Conservation (phyloP, 37 sponge, comb jelly and placozoan species). For the Theonella swinhoei region DNA sequence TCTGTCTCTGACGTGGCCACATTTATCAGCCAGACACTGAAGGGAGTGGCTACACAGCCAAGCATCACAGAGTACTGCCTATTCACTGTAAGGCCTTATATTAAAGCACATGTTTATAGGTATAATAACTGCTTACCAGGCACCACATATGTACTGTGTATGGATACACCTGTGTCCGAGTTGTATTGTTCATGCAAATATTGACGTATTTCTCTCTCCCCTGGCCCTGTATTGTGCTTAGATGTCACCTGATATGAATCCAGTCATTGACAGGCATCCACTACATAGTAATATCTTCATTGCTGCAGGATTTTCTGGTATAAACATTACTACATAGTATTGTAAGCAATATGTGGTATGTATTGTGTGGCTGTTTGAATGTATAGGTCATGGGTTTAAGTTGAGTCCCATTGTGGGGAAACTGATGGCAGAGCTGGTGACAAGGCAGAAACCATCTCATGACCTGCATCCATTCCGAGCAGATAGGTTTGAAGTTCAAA, state of each 20-base stretch:
- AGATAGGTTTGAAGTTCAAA: not conserved
- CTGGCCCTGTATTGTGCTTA: not conserved
- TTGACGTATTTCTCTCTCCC: too few species aligned
- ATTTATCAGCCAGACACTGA: slow-evolving; percentile 19
- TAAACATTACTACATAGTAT: not conserved
- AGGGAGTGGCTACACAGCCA: slow-evolving; percentile 34
- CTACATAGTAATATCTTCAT: slow-evolving; percentile 54
- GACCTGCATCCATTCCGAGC: not conserved
- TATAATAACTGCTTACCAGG: not conserved
- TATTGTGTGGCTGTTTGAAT: too few species aligned
- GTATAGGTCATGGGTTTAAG: not conserved
- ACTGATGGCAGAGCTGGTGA: not conserved
- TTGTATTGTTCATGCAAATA: too few species aligned
- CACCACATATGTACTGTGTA: not conserved
- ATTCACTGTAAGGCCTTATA: slow-evolving; percentile 46
- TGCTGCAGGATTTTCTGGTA: slow-evolving; percentile 87
- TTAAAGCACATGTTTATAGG: not conserved
- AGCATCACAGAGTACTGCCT: slow-evolving; percentile 68
- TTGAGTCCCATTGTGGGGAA: not conserved
- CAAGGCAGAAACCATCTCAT: not conserved
- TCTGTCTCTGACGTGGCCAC: not conserved
- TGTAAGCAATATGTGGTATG: too few species aligned
- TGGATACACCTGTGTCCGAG: too few species aligned
- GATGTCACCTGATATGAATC: slow-evolving; percentile 56
- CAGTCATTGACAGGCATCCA: slow-evolving; percentile 76